A percentile compares a stretch with the other conserved stretches of the same genome.
phyloP scores from a whole-genome alignment of 1,140 invertebrate species.

The Hypsibius dujardini region DNA sequence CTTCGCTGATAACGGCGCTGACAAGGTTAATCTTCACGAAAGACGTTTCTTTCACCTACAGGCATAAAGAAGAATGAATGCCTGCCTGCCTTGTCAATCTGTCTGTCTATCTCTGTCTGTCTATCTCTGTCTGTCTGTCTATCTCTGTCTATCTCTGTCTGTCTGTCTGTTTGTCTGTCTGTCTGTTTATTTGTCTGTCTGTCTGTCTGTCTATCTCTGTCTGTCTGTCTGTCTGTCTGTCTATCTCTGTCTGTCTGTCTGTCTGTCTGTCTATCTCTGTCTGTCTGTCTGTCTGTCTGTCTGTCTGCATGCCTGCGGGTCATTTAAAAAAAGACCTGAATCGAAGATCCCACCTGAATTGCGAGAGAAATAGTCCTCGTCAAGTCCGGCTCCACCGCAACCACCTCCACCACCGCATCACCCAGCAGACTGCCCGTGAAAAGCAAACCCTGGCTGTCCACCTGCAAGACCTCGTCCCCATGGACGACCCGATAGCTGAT shows the following conservation, averaged over 20 bases:
- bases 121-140: no score
- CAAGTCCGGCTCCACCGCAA: neutral
- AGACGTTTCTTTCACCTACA: constrained; percentile 35
- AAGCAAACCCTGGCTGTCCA: neutral
- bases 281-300: no score
- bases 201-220: no score
- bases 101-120: no score
- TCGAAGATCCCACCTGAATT: neutral
- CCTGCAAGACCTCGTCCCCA: neutral
- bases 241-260: no score
- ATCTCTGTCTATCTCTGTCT: no score
- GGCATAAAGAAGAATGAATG: neutral
- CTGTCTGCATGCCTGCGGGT: neutral
- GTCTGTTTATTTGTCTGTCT: no score
- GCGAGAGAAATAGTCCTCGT: neutral
- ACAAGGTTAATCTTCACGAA: constrained; percentile 36
- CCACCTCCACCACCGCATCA: neutral
- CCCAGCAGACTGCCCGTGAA: neutral
- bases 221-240: no score
- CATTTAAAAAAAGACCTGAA: neutral
- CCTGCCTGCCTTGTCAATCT: no score
- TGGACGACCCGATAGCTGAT: constrained; percentile 29
- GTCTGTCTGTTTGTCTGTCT: no score
- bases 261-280: no score
- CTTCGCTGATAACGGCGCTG: constrained; percentile 23